These are phyloP conservation scores for Acridotheres tristis DNA, from an alignment of 2,797 vertebrate species.

Conservation along the genomic window DNA sequence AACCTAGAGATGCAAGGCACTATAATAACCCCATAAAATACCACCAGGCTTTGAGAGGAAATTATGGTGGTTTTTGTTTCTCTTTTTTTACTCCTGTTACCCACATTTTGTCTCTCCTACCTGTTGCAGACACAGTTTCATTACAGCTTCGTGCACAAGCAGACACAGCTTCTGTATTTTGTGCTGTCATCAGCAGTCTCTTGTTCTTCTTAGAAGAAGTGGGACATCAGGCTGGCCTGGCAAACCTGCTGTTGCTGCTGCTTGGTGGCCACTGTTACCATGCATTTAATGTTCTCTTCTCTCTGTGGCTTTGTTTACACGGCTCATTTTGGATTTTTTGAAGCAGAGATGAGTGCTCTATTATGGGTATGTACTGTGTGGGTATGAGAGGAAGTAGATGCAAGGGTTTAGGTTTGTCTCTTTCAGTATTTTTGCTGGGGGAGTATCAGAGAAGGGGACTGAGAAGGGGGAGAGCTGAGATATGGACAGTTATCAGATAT, in stretches of 20 bases:
- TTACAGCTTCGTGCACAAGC: constrained; percentile 25
- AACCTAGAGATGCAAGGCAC: not conserved
- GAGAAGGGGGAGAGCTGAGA: not conserved
- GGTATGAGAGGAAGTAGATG: not conserved
- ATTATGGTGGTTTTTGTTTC: rapidly evolving
- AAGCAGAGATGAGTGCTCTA: constrained; percentile 56
- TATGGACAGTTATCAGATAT: not conserved
- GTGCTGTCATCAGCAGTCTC: constrained; percentile 12
- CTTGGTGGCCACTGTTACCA: constrained; percentile 54
- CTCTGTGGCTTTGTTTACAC: constrained; percentile 37
- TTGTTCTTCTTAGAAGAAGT: constrained; percentile 62
- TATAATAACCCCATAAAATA: not conserved
- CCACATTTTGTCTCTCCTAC: not conserved
- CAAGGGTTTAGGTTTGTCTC: not conserved
- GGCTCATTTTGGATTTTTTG: constrained; percentile 63
- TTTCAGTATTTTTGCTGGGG: not conserved
- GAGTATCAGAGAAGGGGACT: not conserved
- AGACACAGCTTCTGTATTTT: constrained; percentile 23
- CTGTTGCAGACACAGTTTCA: constrained; percentile 39
- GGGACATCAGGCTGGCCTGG: constrained; percentile 58
- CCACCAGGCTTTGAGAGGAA: not conserved
- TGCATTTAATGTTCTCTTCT: constrained; percentile 50
- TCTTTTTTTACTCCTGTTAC: rapidly evolving
- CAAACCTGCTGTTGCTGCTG: constrained; percentile 68
- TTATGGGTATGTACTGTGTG: constrained; percentile 36